phyloP scores from a whole-genome alignment of 2,888 invertebrate species.

The Trachelus troglodyta region DNA sequence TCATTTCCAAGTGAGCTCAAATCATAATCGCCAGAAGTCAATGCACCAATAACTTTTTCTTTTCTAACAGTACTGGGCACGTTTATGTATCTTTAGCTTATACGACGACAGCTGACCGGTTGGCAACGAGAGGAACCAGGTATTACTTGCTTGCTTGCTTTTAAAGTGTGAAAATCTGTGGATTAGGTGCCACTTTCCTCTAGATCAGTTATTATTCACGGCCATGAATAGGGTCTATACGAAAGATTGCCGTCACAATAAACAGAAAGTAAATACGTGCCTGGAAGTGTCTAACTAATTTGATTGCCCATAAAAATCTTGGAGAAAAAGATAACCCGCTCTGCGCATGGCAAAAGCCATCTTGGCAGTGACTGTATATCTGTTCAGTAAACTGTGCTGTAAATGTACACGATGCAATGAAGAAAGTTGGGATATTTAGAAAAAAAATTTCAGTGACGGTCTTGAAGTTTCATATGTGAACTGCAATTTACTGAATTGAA shows the following conservation, averaged over 20 bases:
- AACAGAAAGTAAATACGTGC: not conserved
- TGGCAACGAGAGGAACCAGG: not conserved
- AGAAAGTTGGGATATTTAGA: not conserved
- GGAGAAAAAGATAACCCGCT: not conserved
- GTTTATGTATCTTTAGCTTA: not conserved
- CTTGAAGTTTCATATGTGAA: not conserved
- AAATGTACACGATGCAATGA: not conserved
- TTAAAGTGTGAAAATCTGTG: not conserved
- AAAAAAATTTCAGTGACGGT: not conserved
- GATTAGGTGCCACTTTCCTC: not conserved
- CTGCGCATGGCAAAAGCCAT: not conserved
- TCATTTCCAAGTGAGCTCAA: slow-evolving; percentile 67
- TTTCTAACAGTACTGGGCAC: not conserved
- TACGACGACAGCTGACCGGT: not conserved
- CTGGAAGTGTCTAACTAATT: not conserved
- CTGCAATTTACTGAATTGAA: not conserved
- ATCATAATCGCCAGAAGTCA: not conserved
- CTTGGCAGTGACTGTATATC: not conserved
- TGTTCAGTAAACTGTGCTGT: not conserved
- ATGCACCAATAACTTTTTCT: not conserved
- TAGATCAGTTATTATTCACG: not conserved
- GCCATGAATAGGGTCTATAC: not conserved
- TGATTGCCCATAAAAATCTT: not conserved
- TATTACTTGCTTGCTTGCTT: not conserved
- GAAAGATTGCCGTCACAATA: not conserved